These are phyloP conservation scores for Bostrychus sinensis DNA, from an alignment of 2,113 vertebrate species.

Conservation along the genomic window DNA sequence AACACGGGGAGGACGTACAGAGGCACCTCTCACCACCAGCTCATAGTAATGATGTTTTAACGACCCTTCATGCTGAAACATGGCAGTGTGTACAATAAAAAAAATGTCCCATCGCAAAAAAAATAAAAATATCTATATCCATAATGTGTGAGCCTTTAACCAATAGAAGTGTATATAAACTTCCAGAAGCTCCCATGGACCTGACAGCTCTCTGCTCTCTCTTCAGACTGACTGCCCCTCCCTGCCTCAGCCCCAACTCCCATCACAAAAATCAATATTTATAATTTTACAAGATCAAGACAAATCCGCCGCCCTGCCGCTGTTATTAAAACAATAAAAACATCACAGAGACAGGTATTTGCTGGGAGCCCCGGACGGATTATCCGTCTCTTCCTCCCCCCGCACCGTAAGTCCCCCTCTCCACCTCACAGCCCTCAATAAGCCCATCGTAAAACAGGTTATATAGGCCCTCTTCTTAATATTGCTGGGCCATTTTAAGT, in stretches of 20 bases:
- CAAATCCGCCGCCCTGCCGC: constrained; percentile 68
- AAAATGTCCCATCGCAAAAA: neutral
- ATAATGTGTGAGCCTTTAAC: neutral
- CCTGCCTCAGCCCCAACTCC: constrained; percentile 29
- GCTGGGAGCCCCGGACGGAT: constrained; percentile 69
- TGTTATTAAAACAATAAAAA: constrained; percentile 83
- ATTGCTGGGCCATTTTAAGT: constrained; percentile 67
- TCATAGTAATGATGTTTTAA: too few relatives aligned
- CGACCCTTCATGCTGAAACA: neutral
- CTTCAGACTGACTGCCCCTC: constrained; percentile 20
- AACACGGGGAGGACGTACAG: too few relatives aligned
- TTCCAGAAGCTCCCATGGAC: constrained; percentile 43
- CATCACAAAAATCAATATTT: constrained; percentile 79
- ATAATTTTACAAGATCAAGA: constrained; percentile 81
- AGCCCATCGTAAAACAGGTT: constrained; percentile 68
- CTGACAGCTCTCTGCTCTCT: constrained; percentile 56
- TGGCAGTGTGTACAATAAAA: neutral
- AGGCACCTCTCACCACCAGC: too few relatives aligned
- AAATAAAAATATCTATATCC: neutral
- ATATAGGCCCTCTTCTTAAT: constrained; percentile 55
- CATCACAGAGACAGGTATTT: constrained; percentile 70
- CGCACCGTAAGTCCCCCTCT: too few relatives aligned
- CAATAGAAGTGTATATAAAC: constrained; percentile 8
- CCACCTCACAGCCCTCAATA: constrained; percentile 56
- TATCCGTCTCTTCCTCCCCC: constrained; percentile 38